These are phyloP conservation scores for Silurus meridionalis DNA, from an alignment of 2,113 vertebrate genomes.

Conservation along the genomic window DNA sequence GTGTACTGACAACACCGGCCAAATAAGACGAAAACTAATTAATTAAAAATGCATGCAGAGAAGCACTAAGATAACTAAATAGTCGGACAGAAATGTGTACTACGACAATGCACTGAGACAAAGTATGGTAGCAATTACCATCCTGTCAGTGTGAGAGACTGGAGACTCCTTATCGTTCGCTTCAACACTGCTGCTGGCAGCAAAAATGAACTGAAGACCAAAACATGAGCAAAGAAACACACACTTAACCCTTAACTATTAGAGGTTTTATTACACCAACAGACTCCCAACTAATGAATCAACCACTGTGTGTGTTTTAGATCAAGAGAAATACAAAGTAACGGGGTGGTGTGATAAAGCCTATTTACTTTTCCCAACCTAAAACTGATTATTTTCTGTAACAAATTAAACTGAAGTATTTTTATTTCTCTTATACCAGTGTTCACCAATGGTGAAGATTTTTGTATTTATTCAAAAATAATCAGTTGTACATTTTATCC, in stretches of 20 bases:
- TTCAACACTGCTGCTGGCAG: conserved; percentile 16
- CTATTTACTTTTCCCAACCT: neutral
- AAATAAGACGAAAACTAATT: conserved; percentile 7
- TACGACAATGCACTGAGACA: neutral
- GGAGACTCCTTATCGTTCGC: neutral
- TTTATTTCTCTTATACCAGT: neutral
- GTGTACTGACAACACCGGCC: neutral
- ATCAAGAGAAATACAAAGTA: neutral
- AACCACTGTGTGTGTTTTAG: neutral
- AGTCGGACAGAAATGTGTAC: neutral
- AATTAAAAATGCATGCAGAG: conserved; percentile 16
- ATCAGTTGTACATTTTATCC: neutral
- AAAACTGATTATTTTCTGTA: neutral
- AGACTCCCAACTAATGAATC: neutral
- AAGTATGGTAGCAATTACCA: conserved; percentile 24
- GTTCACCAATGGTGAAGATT: neutral
- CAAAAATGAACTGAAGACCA: neutral
- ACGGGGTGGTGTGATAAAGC: neutral
- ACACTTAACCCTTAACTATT: neutral
- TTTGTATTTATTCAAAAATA: neutral
- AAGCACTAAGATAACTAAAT: conserved; percentile 11
- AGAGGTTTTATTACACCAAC: neutral
- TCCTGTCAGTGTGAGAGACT: conserved; percentile 21
- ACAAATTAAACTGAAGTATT: neutral
- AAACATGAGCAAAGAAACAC: neutral